A percentile compares a stretch with the other conserved stretches of the same genome.
phyloP scores from a whole-genome alignment of 2,113 vertebrate genomes.

The Paradisaea rubra region DNA sequence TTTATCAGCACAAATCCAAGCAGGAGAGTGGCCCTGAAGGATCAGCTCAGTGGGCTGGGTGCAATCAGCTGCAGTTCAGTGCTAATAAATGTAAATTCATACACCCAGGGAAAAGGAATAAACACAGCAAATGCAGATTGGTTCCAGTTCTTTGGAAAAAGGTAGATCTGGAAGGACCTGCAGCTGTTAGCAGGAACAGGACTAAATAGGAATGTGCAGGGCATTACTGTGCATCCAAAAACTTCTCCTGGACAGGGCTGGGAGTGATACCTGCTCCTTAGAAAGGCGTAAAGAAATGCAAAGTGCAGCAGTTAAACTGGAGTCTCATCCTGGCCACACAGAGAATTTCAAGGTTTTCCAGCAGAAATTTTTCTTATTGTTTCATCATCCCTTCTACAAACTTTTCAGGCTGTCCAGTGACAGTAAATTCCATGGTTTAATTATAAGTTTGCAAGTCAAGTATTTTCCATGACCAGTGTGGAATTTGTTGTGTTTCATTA shows the following conservation, averaged over 20 bases:
- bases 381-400: not conserved
- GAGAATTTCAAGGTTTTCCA: not conserved
- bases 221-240: not conserved
- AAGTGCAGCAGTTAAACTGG: not conserved
- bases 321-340: not conserved
- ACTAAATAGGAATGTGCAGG: not conserved
- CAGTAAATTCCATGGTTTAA: not conserved
- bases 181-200: not conserved
- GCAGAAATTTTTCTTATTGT: not conserved
- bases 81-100: constrained; percentile 64
- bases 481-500: not conserved
- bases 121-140: constrained; percentile 23
- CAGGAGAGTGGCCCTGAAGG: not conserved
- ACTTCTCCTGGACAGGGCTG: not conserved
- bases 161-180: not conserved
- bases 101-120: constrained; percentile 36
- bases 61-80: constrained; percentile 39
- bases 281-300: not conserved
- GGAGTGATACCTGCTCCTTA: not conserved
- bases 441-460: not conserved
- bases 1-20: constrained; percentile 37
- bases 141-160: constrained; percentile 33
- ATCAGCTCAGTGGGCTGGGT: constrained; percentile 23
- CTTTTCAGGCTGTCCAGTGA: not conserved
- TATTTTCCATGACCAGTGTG: not conserved